Percentiles rank a stretch among this genome's conserved stretches.
These are phyloP conservation scores for Plagiodera versicolora DNA, from an alignment of 2,888 invertebrate genomes.

Conservation along the genomic window DNA sequence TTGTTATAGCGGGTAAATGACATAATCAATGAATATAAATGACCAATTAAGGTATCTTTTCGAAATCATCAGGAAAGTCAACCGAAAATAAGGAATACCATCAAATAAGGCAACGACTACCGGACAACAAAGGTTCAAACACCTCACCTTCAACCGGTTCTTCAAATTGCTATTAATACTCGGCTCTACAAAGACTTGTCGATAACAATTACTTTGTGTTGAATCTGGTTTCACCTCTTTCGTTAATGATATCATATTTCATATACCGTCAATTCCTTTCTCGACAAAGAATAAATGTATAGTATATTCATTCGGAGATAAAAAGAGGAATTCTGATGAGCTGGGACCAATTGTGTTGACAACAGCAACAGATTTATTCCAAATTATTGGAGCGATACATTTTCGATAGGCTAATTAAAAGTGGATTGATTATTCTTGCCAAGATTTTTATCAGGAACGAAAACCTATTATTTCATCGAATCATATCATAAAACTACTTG, in stretches of 20 bases:
- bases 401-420: too few species aligned
- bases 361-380: too few species aligned
- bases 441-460: too few species aligned
- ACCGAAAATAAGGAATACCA: constrained; percentile 17
- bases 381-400: too few species aligned
- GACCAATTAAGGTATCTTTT: constrained; percentile 8
- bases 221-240: constrained; percentile 20
- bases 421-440: too few species aligned
- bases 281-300: too few species aligned
- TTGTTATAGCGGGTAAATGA: not conserved
- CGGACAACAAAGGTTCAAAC: constrained; percentile 23
- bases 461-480: too few species aligned
- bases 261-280: constrained; percentile 12
- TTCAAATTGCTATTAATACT: constrained; percentile 26
- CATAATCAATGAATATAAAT: constrained; percentile 13
- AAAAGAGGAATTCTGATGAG: too few species aligned
- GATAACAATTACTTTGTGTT: constrained; percentile 30
- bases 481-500: too few species aligned
- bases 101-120: constrained; percentile 6
- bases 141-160: constrained; percentile 24
- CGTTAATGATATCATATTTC: constrained; percentile 26
- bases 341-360: too few species aligned
- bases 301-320: too few species aligned
- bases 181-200: constrained; percentile 22
- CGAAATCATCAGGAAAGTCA: constrained; percentile 7